Conservation (phyloP, 1,140 invertebrate genomes). For the Drosophila fuyamai region DNA sequence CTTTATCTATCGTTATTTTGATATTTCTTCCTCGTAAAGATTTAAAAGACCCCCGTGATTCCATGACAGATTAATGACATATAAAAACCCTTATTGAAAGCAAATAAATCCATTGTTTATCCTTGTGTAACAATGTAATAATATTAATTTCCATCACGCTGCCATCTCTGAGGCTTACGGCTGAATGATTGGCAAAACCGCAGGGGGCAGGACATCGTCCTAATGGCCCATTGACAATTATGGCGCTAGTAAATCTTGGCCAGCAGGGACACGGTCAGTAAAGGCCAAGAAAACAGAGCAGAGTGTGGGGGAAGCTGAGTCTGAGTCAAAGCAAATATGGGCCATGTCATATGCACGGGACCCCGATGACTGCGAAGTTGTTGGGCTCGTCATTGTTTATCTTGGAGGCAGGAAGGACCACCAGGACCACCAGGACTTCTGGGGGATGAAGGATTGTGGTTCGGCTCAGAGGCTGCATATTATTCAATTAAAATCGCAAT, state of each 20-base stretch:
- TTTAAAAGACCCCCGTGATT: too few relatives aligned
- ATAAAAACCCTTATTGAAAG: not conserved
- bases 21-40: too few relatives aligned
- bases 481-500: slow-evolving; percentile 83
- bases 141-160: slow-evolving; percentile 47
- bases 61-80: too few relatives aligned
- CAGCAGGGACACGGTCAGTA: slow-evolving; percentile 30
- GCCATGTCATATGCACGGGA: slow-evolving; percentile 37
- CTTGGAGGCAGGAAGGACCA: not conserved
- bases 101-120: slow-evolving; percentile 2
- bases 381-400: slow-evolving; percentile 30
- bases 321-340: slow-evolving; percentile 36
- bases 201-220: slow-evolving; percentile 55
- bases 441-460: slow-evolving; percentile 4
- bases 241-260: slow-evolving; percentile 74
- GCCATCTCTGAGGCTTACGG: slow-evolving; percentile 41
- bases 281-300: not conserved
- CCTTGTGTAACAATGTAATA: slow-evolving; percentile 12
- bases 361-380: slow-evolving; percentile 13
- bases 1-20: too few relatives aligned
- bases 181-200: slow-evolving; percentile 67
- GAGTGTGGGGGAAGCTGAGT: not conserved
- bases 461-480: slow-evolving; percentile 62
- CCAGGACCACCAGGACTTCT: not conserved
- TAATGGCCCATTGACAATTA: slow-evolving; percentile 81